These are phyloP conservation scores for Anodontia alba DNA, from an alignment of 2,888 invertebrate genomes.

Conservation along the genomic window DNA sequence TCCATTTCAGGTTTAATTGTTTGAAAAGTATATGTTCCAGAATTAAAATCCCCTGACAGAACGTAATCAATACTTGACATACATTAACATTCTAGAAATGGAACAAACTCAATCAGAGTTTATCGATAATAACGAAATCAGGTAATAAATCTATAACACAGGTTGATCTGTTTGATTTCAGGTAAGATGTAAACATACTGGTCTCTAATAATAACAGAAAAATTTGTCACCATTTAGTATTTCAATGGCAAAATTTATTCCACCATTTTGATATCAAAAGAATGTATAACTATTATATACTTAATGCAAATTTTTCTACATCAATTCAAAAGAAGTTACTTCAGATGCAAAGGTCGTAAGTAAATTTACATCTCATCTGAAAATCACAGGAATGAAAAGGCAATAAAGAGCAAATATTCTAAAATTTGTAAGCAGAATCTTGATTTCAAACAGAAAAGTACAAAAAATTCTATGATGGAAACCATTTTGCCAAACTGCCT, in stretches of 20 bases:
- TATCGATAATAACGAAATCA: background rate
- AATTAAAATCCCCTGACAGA: background rate
- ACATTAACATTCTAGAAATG: background rate
- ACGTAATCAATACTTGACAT: constrained; percentile 14
- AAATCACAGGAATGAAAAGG: no score
- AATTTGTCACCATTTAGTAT: background rate
- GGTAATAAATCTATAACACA: constrained; percentile 6
- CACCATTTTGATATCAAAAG: background rate
- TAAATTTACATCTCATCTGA: no score
- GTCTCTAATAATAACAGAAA: background rate
- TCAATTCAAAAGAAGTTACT: no score
- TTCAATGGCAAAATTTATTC: background rate
- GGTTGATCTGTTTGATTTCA: constrained; percentile 8
- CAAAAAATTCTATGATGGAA: no score
- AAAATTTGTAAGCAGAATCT: no score
- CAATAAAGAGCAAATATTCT: no score
- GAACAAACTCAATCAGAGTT: background rate
- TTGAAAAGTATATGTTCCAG: background rate
- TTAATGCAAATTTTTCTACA: no score
- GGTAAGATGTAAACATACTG: background rate
- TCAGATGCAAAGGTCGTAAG: no score
- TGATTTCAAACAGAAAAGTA: no score
- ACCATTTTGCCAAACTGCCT: no score
- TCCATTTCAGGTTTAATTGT: background rate
- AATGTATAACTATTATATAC: background rate